phyloP scores from a whole-genome alignment of 2,888 invertebrate species.

The Xylocampa areola region DNA sequence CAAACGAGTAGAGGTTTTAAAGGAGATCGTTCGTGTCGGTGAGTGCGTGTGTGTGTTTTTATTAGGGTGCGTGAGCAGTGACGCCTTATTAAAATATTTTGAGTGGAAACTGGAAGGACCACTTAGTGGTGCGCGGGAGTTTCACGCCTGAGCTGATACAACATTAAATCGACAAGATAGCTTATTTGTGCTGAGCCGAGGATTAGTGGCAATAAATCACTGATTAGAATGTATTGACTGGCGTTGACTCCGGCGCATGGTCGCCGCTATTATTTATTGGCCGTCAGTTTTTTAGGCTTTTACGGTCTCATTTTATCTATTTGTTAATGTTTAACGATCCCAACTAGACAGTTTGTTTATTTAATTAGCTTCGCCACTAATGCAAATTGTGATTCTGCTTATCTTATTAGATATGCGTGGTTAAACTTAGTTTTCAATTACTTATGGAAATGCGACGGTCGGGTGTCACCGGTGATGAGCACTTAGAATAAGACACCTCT shows the following conservation, averaged over 20 bases:
- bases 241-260: constrained; percentile 84
- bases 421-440: constrained; percentile 67
- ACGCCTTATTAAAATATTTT: constrained; percentile 90
- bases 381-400: constrained; percentile 72
- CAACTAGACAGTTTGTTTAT: constrained; percentile 76
- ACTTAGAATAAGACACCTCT: constrained; percentile 12
- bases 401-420: constrained; percentile 65
- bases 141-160: constrained; percentile 89
- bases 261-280: constrained; percentile 81
- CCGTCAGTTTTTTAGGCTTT: constrained; percentile 81
- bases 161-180: constrained; percentile 90
- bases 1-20: constrained; percentile 75
- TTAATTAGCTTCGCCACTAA: constrained; percentile 74
- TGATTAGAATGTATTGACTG: constrained; percentile 90
- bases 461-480: constrained; percentile 29
- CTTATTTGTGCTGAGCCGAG: constrained; percentile 89
- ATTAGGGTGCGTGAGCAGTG: constrained; percentile 89
- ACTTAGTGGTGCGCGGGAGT: constrained; percentile 90
- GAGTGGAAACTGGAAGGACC: constrained; percentile 90
- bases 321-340: constrained; percentile 77
- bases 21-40: constrained; percentile 76
- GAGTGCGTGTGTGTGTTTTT: constrained; percentile 85
- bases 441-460: constrained; percentile 62
- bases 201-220: constrained; percentile 90
- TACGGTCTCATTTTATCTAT: constrained; percentile 80